Base-by-base conservation (phyloP, 2,113 vertebrate genomes). In the Emydocephalus ijimae region DNA sequence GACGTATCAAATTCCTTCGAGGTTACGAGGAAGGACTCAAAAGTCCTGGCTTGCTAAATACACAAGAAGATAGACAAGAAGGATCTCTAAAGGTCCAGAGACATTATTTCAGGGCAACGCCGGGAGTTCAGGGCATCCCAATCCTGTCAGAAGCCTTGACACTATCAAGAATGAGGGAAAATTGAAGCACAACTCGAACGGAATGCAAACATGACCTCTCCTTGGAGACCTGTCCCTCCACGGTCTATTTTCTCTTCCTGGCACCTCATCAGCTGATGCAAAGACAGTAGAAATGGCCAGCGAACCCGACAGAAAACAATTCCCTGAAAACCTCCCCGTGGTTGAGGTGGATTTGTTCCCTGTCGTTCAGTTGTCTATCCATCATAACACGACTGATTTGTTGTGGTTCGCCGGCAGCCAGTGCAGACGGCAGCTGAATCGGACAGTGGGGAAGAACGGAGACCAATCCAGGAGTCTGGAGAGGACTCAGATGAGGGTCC, bases 161-260 rank as follows among this genome's bases (percentile, higher is more conserved):
- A 5, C 24, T 11, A 39, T 34, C 24, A n/a, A 85, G 24, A 55
- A 59, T 12, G 89, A 90, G 57, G 91, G 91, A 93, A 95, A 91
- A 50, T 21, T 95, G 88, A 45, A 52, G 91, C 11, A 85, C 89
- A 87, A 93, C 85, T 52, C 86, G 15, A 39, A 61, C 21, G 20
- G 29, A 88, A 92, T 43, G 89, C 89, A 50, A 8, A 87, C 0
- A 1, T 24, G 23, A 5, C 39, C 43, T 85, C 26, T 0, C 54
- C 87, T 87, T 14, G 90, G 74, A 85, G 90, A 94, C 56, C 92
- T 85, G n/a, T 95, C 1, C 0, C 89, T 92, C 94, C 2, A 11
- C 0, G 0, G 93, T 95, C 93, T n/a, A 90, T 96, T 95, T 94
- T 48, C 92, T 87, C 88, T 91, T 91, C 48, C 4, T 93, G 94